phyloP scores from a whole-genome alignment of 1,140 invertebrate genomes.

The Diuraphis noxia region DNA sequence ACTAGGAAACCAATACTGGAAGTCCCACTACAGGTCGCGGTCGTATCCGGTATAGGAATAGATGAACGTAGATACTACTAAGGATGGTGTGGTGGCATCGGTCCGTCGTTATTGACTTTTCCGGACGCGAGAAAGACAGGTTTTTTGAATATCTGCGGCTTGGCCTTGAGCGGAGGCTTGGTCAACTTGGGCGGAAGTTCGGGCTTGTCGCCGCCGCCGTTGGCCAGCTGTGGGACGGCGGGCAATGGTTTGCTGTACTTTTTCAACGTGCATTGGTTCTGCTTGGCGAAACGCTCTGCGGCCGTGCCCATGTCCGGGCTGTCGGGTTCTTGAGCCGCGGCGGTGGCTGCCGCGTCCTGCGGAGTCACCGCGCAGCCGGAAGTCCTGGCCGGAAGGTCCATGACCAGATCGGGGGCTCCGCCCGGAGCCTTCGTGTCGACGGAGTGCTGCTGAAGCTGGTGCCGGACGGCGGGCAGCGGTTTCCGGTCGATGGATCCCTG shows the following conservation, averaged over 20 bases:
- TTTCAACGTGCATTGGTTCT: conserved; percentile 80
- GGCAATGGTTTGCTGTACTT: conserved; percentile 68
- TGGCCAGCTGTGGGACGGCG: conserved; percentile 57
- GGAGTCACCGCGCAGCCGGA: background rate
- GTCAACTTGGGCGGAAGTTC: conserved; percentile 22
- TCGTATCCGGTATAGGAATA: too few relatives aligned
- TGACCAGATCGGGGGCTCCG: conserved; percentile 81
- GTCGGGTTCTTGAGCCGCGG: conserved; percentile 62
- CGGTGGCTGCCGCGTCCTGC: conserved; percentile 30
- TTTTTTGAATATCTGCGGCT: conserved; percentile 74
- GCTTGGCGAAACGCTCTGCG: conserved; percentile 74
- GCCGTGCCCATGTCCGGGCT: conserved; percentile 73
- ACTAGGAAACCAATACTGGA: background rate
- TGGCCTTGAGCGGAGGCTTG: conserved; percentile 75
- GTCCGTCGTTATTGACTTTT: background rate
- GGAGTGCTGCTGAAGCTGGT: background rate
- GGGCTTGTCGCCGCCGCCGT: conserved; percentile 59
- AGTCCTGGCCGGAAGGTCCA: conserved; percentile 71
- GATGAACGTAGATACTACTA: background rate
- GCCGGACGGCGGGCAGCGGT: background rate
- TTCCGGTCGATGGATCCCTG: conserved; percentile 62
- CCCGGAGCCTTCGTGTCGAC: background rate
- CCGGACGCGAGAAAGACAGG: conserved; percentile 63
- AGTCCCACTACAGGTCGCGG: background rate
- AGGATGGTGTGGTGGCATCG: background rate